phyloP scores from a whole-genome alignment of 2,113 vertebrate species.

The Solenodon paradoxus region DNA sequence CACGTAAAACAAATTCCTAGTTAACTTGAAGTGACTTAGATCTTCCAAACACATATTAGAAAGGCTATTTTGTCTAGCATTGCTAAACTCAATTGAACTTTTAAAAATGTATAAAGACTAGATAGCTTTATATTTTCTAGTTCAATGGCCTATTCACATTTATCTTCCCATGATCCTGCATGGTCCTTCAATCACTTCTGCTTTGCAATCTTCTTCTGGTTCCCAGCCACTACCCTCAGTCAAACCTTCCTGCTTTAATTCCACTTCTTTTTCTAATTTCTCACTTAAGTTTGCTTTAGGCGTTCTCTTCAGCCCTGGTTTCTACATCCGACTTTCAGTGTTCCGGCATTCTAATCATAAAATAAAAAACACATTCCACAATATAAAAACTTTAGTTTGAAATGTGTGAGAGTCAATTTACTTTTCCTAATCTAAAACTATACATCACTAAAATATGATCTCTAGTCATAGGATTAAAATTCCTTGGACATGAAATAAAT shows the following conservation, averaged over 20 bases:
- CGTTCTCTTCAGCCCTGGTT: background rate
- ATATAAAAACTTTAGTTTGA: conserved; percentile 28
- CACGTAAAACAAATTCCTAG: conserved; percentile 26
- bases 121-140: background rate
- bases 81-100: conserved; percentile 1
- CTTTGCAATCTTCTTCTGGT: background rate
- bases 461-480: conserved; percentile 42
- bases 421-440: conserved; percentile 9
- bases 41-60: conserved; percentile 37
- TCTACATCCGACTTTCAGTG: conserved; percentile 27
- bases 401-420: conserved; percentile 25
- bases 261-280: background rate
- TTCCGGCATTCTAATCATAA: background rate
- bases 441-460: background rate
- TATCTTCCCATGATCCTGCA: background rate
- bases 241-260: background rate
- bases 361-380: conserved; percentile 32
- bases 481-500: conserved; percentile 21
- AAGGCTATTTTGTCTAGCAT: background rate
- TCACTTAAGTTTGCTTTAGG: background rate
- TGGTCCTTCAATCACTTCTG: background rate
- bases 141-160: background rate
- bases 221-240: background rate
- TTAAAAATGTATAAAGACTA: background rate
- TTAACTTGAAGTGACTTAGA: conserved; percentile 11